phyloP scores from a whole-genome alignment of 2,797 vertebrate genomes.

The Tachyglossus aculeatus region DNA sequence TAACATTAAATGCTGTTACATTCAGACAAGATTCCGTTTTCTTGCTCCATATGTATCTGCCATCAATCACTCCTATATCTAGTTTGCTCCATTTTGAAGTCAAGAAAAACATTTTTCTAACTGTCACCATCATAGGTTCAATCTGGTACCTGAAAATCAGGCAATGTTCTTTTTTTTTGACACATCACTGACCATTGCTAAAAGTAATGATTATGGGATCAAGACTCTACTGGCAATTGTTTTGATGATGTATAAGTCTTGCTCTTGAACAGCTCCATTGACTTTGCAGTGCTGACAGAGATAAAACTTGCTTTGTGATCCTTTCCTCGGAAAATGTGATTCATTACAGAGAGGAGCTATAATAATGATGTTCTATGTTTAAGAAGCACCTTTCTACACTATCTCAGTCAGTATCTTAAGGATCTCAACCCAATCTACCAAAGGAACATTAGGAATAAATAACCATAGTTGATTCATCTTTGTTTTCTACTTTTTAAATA shows the following conservation, averaged over 20 bases:
- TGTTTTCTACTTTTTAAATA: too few species aligned
- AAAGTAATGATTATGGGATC: slow-evolving; percentile 1
- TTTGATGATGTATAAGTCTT: not conserved
- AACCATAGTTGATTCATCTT: too few species aligned
- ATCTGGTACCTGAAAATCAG: not conserved
- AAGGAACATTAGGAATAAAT: too few species aligned
- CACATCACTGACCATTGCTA: not conserved
- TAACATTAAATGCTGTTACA: slow-evolving; percentile 28
- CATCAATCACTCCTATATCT: not conserved
- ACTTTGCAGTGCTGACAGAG: slow-evolving; percentile 13
- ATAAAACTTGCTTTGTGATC: slow-evolving; percentile 34
- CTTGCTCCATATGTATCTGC: slow-evolving; percentile 11
- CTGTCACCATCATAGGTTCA: slow-evolving; percentile 8
- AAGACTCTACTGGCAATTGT: slow-evolving; percentile 7
- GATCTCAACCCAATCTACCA: slow-evolving; percentile 2
- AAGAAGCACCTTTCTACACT: slow-evolving; percentile 40
- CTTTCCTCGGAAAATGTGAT: slow-evolving; percentile 25
- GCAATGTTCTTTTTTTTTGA: not conserved
- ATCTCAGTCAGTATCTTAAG: too few species aligned
- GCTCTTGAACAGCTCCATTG: not conserved
- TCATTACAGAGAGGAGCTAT: slow-evolving; percentile 23
- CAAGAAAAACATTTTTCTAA: slow-evolving; percentile 4
- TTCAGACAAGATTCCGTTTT: slow-evolving; percentile 28
- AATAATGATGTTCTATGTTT: slow-evolving; percentile 31
- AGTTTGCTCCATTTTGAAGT: slow-evolving; percentile 4